Evolutionary conservation across 1,140 invertebrate genomes (phyloP).

Genomic region (Ptiloglossa arizonensis): DNA sequence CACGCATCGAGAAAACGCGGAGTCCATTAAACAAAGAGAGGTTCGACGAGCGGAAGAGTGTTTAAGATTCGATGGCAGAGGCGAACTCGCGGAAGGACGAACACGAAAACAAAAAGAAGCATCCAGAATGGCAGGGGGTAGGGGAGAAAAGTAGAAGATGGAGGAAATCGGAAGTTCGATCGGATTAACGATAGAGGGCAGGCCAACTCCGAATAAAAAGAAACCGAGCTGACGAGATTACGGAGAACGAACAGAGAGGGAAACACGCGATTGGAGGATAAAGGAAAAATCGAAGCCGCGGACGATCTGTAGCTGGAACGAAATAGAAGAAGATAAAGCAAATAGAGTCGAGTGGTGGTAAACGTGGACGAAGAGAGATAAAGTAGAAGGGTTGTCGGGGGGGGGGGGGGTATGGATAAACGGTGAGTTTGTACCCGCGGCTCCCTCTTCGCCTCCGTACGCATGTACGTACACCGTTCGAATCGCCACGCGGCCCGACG

Average conservation of each 20-base stretch:
- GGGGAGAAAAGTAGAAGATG: no score
- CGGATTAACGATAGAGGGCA: no score
- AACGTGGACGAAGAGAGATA: neutral
- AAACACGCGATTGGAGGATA: no score
- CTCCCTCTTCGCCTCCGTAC: conserved; percentile 22
- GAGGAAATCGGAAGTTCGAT: no score
- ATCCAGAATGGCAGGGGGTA: no score
- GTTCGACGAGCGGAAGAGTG: conserved; percentile 17
- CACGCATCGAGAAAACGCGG: conserved; percentile 47
- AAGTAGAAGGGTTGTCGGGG: neutral
- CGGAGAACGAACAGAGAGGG: no score
- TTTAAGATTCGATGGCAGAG: neutral
- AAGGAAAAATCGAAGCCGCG: no score
- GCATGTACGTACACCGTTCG: conserved; percentile 43
- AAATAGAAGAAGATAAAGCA: neutral
- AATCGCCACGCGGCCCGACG: conserved; percentile 52
- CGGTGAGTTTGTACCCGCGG: conserved; percentile 5
- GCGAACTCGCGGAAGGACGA: neutral
- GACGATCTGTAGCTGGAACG: no score
- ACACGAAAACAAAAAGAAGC: neutral
- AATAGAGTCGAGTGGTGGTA: neutral
- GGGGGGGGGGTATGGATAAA: conserved; percentile 1
- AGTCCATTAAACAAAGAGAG: conserved; percentile 11
- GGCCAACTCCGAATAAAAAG: no score
- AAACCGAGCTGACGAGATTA: no score